Evolutionary conservation across 2,888 invertebrate species (phyloP), one percentile per base, ranked within the genome.

Genomic region (Pinctada fucata): DNA sequence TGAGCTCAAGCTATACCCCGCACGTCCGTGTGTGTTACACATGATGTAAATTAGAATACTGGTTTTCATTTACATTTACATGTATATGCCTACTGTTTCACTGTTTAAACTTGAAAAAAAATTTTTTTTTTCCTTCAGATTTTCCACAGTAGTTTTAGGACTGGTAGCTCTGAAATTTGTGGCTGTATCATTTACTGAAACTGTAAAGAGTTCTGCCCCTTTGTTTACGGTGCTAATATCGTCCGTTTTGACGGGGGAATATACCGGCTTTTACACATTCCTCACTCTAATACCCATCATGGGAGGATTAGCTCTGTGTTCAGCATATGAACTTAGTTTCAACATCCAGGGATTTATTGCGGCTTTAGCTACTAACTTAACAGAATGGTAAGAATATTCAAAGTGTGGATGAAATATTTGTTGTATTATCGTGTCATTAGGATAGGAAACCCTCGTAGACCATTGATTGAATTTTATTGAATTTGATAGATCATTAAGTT

Each of bases 151-250:
- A 74, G 94, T 96, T 79, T 92, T 96, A 88, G 96, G 96, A 76
- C 92, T 96, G 86, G 94, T 96, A 75, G 95, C 96, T 6, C 93
- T 96, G 76, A 95, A 96, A 93, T 96, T 95, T 92, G 95, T 96
- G 79, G 95, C 96, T 80, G 96, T 96, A 77, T 96, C 96, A 91
- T 96, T 96, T 91, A 96, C 96, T 69, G 96, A 96, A 92, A 96
- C 96, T 13, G 95, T 96, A 70, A 96, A 96, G 92, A 96, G 96
- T 92, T 96, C 96, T 52, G 96, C 96, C 31, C 96, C 96, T 64
- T 93, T 96, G 75, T 96, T 96, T 92, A 96, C 96, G 65, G 96
- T 96, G 78, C 91, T 96, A 81, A 95, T 96, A 87, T 95, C 96
- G 72, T 94, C 95, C 92, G 73, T 92, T 58, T 79, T 93, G 75